Evolutionary conservation across 2,797 vertebrate genomes (phyloP), one percentile per base, ranked within the genome.

Genomic region (Propithecus perrieri): DNA sequence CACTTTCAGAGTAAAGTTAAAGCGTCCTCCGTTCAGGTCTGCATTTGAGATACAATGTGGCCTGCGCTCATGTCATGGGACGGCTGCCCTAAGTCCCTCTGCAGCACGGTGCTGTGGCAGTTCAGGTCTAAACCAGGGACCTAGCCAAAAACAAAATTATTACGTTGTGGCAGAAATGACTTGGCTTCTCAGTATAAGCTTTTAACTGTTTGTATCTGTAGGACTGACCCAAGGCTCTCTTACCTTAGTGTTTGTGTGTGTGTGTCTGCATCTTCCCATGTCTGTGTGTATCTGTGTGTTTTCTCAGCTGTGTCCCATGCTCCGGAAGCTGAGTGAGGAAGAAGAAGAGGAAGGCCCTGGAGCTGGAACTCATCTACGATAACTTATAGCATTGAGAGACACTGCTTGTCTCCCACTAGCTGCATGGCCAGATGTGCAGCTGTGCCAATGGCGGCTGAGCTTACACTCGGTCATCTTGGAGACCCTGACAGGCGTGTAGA

Each of bases 391-490:
- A 2, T 0, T 12, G 43, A 76, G 20, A 43, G 85, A 92, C n/a
- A 4, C 72, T 24, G 11, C 30, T 48, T 33, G 28, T 88, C 7
- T 55, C 46, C 20, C 41, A 1, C 67, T 13, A 80, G 89, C 41
- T 15, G 14, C 53, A 26, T 26, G 41, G 84, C 41, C 28, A 80
- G 84, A 10, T 50, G 46, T 22, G 30, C 4, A 10, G 22, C 43
- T 61, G 17, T 12, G 53, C 22, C 24, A 0, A 41, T 20, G 10
- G 30, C 4, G 0, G 0, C 33, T 46, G 28, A 17, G 38, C n/a
- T 43, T 35, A 4, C 14, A 41, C 46, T 35, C 1, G 0, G 33
- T 83, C 55, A 81, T 83, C 48, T 48, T 85, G 71, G 63, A 94
- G 30, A 85, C 55, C 33, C 17, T 30, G 41, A 46, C 26, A 67